Evolutionary conservation across 2,797 vertebrate genomes (phyloP), one percentile per base, ranked within the genome.

Genomic region (Gambusia yucatana): DNA sequence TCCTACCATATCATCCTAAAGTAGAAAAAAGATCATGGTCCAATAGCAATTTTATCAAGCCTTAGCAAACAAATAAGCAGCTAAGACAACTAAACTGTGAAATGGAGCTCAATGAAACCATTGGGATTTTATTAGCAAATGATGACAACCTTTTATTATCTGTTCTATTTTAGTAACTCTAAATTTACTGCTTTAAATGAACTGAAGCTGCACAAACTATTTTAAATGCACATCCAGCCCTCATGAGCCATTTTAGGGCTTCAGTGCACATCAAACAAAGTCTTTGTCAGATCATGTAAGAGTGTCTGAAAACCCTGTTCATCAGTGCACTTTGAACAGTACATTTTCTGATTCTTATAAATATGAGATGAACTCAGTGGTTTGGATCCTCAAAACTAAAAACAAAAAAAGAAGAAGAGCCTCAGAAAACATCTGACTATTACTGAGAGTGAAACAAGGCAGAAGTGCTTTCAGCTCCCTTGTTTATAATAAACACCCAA

Each of bases 111-210:
- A 9, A 48, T 46, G 41, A 7, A 33, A 69, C 5, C 65, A 73
- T 80, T 72, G 48, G 72, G 41, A 77, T 30, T 33, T 78, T 67
- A 28, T 74, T 81, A 82, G 30, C 78, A 75, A 77, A 36, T 41
- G 77, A 61, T 44, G 43, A 77, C 43, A 76, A 75, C 69, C 20
- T 44, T 57, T 1, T 71, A 30, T 30, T 46, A 14, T 25, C 41
- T 82, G 47, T 13, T 81, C 36, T 75, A 72, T 65, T 72, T 71
- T 47, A 78, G 65, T 33, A 17, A 25, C 57, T 63, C 44, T 65
- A 36, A 44, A 69, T 41, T 11, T 55, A 11, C 2, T n/a, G 7
- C 59, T 33, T 30, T 47, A 61, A 69, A 77, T 59, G 17, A 81
- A 28, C 25, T 16, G 20, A 75, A 74, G 73, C 78, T 76, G 25